A percentile compares a stretch with the other conserved stretches of the same genome.
Evolutionary conservation across 2,888 invertebrate genomes (phyloP).

Genomic region (Tribolium freemani): DNA sequence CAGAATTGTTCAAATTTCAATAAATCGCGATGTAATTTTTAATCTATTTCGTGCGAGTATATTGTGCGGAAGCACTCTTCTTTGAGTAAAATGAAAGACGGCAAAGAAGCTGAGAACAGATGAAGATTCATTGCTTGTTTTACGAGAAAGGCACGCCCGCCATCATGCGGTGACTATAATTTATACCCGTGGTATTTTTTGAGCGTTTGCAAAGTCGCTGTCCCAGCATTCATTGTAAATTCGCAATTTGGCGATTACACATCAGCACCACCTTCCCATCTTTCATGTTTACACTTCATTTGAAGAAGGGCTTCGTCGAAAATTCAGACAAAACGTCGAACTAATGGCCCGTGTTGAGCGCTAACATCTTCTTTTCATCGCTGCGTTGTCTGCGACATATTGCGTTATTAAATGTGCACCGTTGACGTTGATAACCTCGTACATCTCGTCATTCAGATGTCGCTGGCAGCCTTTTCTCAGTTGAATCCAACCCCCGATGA

Average conservation of each 20-base stretch:
- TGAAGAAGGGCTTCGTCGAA: conserved; percentile 37
- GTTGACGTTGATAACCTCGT: conserved; percentile 52
- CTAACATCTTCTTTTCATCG: conserved; percentile 29
- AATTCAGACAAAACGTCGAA: conserved; percentile 35
- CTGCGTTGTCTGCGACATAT: conserved; percentile 46
- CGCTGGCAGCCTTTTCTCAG: conserved; percentile 46
- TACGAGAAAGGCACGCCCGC: neutral
- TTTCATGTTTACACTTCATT: conserved; percentile 46
- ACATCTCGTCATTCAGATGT: conserved; percentile 55
- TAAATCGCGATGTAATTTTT: neutral
- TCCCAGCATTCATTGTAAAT: conserved; percentile 24
- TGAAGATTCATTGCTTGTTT: conserved; percentile 13
- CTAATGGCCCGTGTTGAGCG: conserved; percentile 33
- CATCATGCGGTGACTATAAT: conserved; percentile 6
- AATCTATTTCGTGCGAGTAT: neutral
- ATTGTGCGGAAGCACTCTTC: no score
- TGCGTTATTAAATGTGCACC: conserved; percentile 53
- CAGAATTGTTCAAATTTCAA: no score
- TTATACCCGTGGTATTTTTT: conserved; percentile 7
- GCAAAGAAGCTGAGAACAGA: neutral
- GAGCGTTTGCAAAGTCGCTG: neutral
- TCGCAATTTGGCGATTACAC: conserved; percentile 22
- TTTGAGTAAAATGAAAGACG: neutral
- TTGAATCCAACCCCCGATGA: conserved; percentile 34
- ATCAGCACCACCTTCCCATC: conserved; percentile 1